Base-by-base conservation (phyloP, 2,113 vertebrate species). In the Falcunculus frontatus region DNA sequence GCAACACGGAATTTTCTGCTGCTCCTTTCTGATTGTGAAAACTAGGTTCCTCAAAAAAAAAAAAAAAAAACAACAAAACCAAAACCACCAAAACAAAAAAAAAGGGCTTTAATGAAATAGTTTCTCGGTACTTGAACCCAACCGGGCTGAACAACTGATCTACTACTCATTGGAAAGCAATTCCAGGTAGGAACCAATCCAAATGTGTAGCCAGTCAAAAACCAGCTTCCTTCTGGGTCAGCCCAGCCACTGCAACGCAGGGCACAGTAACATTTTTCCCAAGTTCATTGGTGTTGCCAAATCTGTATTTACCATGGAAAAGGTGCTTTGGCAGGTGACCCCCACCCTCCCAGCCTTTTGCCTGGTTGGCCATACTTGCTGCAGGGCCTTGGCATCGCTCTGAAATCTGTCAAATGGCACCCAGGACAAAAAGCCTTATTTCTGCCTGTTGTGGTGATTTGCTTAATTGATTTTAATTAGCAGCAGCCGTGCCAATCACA, bases 401-500 rank as follows among this genome's bases (percentile, higher is more conserved):
- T 47, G 20, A 69, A 72, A n/a, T 60, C 85, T 33, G 41, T 35
- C 49, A 16, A 32, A 21, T 22, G 26, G 39, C 46, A 89, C 20
- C 16, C 32, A 79, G 70, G n/a, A 49, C 39, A 68, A 83, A 84
- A 67, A 44, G 17, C 11, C 30, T 79, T 26, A 42, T 72, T 86
- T 84, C 62, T 84, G 20, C 44, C 55, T 73, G 16, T 47, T 47
- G n/a, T 49, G n/a, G 33, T 30, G 49, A 63, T 93, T 80, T 91
- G 16, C 41, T 76, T 55, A 81, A 72, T 55, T 30, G 26, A 39
- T 91, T 95, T 84, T 90, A 95, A 57, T 89, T 79, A 87, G 18
- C 29, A 41, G 18, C 22, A 18, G 53, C 69, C 0, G 0, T 8
- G 17, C 55, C 70, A 10, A 0, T n/a, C 4, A 1, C 50, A 56